Conservation (phyloP, 1,140 invertebrate genomes). For the Argopecten irradians region DNA sequence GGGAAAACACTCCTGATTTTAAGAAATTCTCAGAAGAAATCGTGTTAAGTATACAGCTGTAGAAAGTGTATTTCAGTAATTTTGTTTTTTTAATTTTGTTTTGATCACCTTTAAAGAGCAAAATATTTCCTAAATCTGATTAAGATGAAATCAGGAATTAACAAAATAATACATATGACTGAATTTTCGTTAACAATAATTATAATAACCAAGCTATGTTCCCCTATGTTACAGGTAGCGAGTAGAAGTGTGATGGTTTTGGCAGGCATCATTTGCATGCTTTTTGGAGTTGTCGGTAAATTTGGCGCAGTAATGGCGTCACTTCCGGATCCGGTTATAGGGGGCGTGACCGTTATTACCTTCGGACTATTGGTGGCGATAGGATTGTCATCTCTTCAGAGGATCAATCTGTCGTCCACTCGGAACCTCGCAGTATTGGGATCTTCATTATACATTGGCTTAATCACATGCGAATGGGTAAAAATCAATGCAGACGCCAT, state of each 20-base stretch:
- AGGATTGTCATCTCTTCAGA: conserved; percentile 70
- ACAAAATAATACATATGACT: no score
- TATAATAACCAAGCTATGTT: no score
- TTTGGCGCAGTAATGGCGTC: conserved; percentile 90
- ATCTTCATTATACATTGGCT: not conserved
- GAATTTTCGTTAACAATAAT: no score
- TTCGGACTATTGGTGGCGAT: conserved; percentile 80
- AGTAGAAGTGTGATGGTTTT: conserved; percentile 89
- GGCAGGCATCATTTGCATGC: conserved; percentile 86
- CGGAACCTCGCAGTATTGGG: not conserved
- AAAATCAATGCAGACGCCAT: not conserved
- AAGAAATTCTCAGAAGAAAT: no score
- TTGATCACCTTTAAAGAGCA: no score
- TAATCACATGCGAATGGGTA: not conserved
- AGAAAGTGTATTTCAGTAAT: no score
- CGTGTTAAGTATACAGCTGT: no score
- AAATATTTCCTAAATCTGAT: no score
- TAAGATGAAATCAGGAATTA: no score
- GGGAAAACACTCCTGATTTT: no score
- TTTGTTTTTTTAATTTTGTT: no score
- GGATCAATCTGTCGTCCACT: not conserved
- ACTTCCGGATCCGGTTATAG: conserved; percentile 90
- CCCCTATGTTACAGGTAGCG: conserved; percentile 84
- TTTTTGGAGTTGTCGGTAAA: conserved; percentile 83
- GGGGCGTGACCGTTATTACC: conserved; percentile 91